These are phyloP conservation scores for Oppia nitens DNA, from an alignment of 1,140 invertebrate species.

Conservation along the genomic window DNA sequence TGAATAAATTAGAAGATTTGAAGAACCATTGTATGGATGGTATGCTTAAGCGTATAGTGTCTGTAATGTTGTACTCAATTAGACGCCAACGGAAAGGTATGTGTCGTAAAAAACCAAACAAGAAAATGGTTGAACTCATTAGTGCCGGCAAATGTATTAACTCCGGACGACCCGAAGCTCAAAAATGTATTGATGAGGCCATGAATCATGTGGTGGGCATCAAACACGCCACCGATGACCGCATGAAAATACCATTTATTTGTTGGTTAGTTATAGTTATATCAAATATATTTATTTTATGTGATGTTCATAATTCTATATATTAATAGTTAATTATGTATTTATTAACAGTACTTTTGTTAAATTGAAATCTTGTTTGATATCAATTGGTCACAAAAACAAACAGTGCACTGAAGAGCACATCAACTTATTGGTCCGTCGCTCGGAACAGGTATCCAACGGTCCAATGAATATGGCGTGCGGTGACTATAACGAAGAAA, in stretches of 20 bases:
- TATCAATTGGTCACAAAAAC: neutral
- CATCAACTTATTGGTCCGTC: neutral
- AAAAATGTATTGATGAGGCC: neutral
- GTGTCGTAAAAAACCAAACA: neutral
- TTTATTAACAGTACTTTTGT: neutral
- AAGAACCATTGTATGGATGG: neutral
- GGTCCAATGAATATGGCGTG: slow-evolving; percentile 1
- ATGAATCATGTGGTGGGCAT: neutral
- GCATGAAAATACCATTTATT: neutral
- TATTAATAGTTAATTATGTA: neutral
- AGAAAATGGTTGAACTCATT: neutral
- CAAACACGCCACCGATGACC: neutral
- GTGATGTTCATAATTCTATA: neutral
- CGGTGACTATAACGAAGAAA: slow-evolving; percentile 9
- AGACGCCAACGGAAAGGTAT: neutral
- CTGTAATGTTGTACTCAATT: neutral
- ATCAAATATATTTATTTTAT: neutral
- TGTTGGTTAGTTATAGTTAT: neutral
- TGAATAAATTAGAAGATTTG: neutral
- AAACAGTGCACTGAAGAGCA: neutral
- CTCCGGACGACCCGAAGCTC: neutral
- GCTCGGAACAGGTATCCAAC: neutral
- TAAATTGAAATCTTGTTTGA: neutral
- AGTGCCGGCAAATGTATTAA: neutral
- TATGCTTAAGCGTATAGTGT: neutral